phyloP scores from a whole-genome alignment of 2,113 vertebrate species.

The Tupaia chinensis region DNA sequence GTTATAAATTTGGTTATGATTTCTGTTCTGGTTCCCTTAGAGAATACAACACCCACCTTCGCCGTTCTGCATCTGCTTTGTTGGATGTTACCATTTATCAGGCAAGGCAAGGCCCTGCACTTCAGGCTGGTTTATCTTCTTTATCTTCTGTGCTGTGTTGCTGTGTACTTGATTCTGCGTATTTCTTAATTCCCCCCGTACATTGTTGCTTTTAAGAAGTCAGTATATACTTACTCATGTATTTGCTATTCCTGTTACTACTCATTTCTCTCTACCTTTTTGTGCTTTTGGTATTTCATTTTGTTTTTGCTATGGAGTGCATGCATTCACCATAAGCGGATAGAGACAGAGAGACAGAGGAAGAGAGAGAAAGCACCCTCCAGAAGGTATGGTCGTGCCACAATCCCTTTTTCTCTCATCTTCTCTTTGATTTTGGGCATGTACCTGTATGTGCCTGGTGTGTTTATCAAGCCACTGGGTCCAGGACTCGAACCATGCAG shows the following conservation, averaged over 20 bases:
- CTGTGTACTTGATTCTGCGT: neutral
- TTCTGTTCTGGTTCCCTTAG: neutral
- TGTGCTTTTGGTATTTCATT: neutral
- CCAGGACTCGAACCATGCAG: too few species aligned
- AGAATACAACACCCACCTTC: too few species aligned
- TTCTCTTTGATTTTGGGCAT: too few species aligned
- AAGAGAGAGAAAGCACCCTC: too few species aligned
- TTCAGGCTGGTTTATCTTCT: neutral
- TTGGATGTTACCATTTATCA: neutral
- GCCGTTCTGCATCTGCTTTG: neutral
- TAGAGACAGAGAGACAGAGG: too few species aligned
- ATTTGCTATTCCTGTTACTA: neutral
- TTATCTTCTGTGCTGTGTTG: neutral
- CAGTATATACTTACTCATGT: neutral
- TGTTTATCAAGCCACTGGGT: too few species aligned
- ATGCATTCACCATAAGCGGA: too few species aligned
- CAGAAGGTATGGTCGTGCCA: too few species aligned
- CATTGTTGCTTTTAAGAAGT: neutral
- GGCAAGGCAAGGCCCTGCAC: too few species aligned
- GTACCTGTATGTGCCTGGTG: too few species aligned
- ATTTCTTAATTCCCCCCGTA: neutral
- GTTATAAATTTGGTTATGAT: neutral
- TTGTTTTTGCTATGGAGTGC: too few species aligned
- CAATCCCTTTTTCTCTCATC: too few species aligned
- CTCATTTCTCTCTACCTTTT: neutral